These are phyloP conservation scores for Armadillidium nasatum DNA, from an alignment of 1,140 invertebrate species.

Conservation along the genomic window DNA sequence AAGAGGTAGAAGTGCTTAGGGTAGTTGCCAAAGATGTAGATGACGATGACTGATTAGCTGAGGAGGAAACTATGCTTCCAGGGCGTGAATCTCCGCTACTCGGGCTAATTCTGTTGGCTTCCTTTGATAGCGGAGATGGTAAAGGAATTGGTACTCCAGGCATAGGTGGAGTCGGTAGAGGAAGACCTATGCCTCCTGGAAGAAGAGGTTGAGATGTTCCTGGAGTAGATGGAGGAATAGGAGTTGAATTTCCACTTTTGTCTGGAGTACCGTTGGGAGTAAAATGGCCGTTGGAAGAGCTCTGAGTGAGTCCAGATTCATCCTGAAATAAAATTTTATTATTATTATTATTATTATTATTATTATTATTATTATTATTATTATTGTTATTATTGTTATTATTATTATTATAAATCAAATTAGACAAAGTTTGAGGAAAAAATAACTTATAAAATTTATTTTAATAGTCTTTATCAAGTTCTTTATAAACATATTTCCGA, in stretches of 20 bases:
- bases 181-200: not conserved
- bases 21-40: not conserved
- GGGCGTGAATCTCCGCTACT: not conserved
- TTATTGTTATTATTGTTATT: too few relatives aligned
- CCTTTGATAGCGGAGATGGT: not conserved
- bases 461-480: too few relatives aligned
- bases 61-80: not conserved
- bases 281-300: not conserved
- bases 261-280: not conserved
- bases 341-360: too few relatives aligned
- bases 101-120: not conserved
- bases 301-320: not conserved
- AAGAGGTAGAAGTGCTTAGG: not conserved
- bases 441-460: too few relatives aligned
- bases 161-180: not conserved
- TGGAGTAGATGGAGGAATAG: not conserved
- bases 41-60: not conserved
- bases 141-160: not conserved
- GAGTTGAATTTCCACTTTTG: not conserved
- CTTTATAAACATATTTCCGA: too few relatives aligned
- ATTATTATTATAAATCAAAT: too few relatives aligned
- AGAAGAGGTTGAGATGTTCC: not conserved
- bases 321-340: not conserved
- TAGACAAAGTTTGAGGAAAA: too few relatives aligned
- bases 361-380: too few relatives aligned